Conservation (phyloP, 2,797 vertebrate species). For the Aphelocoma californica region DNA sequence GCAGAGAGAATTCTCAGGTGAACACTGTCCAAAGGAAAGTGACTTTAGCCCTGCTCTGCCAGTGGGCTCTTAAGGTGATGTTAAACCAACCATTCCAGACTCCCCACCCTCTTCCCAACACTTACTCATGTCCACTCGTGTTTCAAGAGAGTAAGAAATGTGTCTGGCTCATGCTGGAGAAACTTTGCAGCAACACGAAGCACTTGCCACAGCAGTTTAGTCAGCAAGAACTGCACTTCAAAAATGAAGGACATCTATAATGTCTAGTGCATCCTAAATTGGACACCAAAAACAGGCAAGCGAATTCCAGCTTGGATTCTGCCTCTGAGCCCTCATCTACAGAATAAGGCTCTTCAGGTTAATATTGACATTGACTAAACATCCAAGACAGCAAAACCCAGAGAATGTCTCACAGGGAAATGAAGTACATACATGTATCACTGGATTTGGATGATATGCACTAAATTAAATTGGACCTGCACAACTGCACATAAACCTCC, state of each 20-base stretch:
- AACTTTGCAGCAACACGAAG: not conserved
- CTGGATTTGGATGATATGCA: not conserved
- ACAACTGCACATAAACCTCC: not conserved
- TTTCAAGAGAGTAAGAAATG: not conserved
- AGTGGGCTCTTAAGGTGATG: not conserved
- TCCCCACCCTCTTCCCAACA: rapidly evolving
- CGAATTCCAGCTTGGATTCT: not conserved
- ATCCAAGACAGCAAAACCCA: not conserved
- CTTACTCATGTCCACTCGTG: not conserved
- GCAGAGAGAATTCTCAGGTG: not conserved
- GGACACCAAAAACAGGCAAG: not conserved
- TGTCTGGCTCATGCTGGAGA: not conserved
- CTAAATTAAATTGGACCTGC: not conserved
- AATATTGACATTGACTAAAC: not conserved
- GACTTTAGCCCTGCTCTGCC: not conserved
- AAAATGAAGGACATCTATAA: not conserved
- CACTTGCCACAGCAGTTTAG: not conserved
- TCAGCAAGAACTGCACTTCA: not conserved
- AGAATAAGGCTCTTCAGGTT: not conserved
- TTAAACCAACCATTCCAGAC: not conserved
- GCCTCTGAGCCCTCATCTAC: not conserved
- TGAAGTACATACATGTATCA: not conserved
- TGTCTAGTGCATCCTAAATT: not conserved
- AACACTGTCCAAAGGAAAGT: not conserved
- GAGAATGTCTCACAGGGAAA: not conserved